Base-by-base conservation (phyloP, 2,888 invertebrate species). In the Calliopum simillimum region DNA sequence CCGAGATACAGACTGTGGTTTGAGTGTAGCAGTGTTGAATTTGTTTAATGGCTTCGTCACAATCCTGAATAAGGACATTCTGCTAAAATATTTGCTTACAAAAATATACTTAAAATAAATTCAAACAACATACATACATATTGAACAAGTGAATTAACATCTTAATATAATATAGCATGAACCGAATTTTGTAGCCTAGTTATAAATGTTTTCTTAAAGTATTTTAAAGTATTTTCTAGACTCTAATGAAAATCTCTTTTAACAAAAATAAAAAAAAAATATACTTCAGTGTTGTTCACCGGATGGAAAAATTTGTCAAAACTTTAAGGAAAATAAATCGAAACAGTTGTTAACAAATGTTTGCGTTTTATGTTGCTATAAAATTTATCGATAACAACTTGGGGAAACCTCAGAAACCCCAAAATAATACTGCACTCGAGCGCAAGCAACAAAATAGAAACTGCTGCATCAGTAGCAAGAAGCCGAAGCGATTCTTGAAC, bases 401-500 rank as follows among this genome's bases (percentile, higher is more conserved):
- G 4, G 5, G 5, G 16, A 12, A 16, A 5, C 21, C 53, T 33
- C 25, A 56, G 25, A 23, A 56, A 25, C 44, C 43, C 41, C 44
- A 55, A 66, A 43, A 61, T 46, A 43, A 43, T 16, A 56, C 14
- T 56, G 65, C 44, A 43, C 5, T 44, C 44, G 55, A 41, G 33
- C 33, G 11, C 44, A 25, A 44, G 44, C 55, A 21, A 51, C 56
- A 58, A 41, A 33, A 44, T 33, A 49, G 49, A 25, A 33, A 53
- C 51, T 16, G 51, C 49, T 62, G 62, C 47, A n/a, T 4, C 25
- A 16, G 53, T 21, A 66, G 44, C 56, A 11, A 6, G 56, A 11
- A 66, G 44, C 56, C 8, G 13, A 47, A 11, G 56, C 25, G 23
- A 56, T 47, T 66, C 46, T 58, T 58, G 66, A 66, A 58, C 56